These are phyloP conservation scores for Phyllostomus discolor DNA, from an alignment of 2,113 vertebrate species.

Conservation along the genomic window DNA sequence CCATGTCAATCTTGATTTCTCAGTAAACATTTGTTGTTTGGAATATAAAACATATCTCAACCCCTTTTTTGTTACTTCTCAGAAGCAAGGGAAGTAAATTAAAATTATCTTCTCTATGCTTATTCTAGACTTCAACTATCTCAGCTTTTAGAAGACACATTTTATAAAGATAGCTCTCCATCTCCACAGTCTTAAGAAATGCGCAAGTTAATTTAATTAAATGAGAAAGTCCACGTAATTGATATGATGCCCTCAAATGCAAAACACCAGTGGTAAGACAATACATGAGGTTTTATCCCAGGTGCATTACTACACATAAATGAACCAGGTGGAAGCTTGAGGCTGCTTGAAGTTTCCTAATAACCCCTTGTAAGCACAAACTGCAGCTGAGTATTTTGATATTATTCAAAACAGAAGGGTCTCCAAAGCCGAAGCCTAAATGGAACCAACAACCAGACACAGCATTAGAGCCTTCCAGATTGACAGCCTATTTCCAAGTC, in stretches of 20 bases:
- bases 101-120: neutral
- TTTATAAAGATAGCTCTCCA: neutral
- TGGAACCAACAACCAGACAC: neutral
- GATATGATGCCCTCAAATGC: slow-evolving; percentile 9
- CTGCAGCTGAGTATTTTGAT: slow-evolving; percentile 31
- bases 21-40: slow-evolving; percentile 44
- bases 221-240: neutral
- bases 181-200: neutral
- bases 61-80: neutral
- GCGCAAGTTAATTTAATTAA: slow-evolving; percentile 25
- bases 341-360: neutral
- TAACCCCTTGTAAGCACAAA: neutral
- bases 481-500: neutral
- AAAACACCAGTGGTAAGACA: neutral
- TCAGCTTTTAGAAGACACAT: neutral
- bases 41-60: neutral
- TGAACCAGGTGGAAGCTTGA: neutral
- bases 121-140: neutral
- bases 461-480: slow-evolving; percentile 23
- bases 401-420: neutral
- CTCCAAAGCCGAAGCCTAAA: neutral
- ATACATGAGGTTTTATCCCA: neutral
- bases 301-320: neutral
- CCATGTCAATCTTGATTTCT: slow-evolving; percentile 29
- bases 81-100: neutral